Base-by-base conservation (phyloP, 1,140 invertebrate species). In the Drosophila melanica region DNA sequence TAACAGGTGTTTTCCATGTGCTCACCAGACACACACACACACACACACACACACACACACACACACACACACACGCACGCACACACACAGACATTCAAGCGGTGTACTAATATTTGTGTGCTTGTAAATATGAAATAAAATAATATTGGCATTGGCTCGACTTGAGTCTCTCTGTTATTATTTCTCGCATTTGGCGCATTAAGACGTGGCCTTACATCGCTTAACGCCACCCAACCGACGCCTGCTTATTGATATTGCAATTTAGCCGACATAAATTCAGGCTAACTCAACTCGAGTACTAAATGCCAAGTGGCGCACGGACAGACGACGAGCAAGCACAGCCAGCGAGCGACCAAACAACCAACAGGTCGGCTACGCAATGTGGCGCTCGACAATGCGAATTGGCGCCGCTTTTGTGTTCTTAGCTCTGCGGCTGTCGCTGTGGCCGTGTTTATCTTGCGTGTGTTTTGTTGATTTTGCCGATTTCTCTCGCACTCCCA, bases 401-500 rank as follows among this genome's bases (percentile, higher is more conserved):
- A 58, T 55, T 60, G 55, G 30, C 55, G 27, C 33, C n/a, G 41
- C 54, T 55, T 47, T 60, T 60, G 54, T 71, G 47, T 47, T 63
- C 27, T 70, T 53, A 44, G 51, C 54, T 64, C 20, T 39, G 39
- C 35, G 33, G 50, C 37, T 51, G 39, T 42, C 20, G 50, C 37
- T 51, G 41, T 60, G 63, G 62, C 39, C 41, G 48, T 68, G 82
- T 87, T 81, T 87, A 79, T 81, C 81, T 85, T 81, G 81, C 66
- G 82, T 87, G 82, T 86, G 75, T 86, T 86, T 86, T 86, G 82
- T 86, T 86, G 82, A 87, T 87, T 87, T 79, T 87, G 87, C 70
- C 82, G 82, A 87, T 87, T 86, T 86, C 74, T 63, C 78, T 68
- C 47, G 58, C 60, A 44, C 16, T 14, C n/a, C 16, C 23, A n/a